Evolutionary conservation across 1,140 invertebrate genomes (phyloP), one percentile per base, ranked within the genome.

Genomic region (Macrosteles quadrilineatus): DNA sequence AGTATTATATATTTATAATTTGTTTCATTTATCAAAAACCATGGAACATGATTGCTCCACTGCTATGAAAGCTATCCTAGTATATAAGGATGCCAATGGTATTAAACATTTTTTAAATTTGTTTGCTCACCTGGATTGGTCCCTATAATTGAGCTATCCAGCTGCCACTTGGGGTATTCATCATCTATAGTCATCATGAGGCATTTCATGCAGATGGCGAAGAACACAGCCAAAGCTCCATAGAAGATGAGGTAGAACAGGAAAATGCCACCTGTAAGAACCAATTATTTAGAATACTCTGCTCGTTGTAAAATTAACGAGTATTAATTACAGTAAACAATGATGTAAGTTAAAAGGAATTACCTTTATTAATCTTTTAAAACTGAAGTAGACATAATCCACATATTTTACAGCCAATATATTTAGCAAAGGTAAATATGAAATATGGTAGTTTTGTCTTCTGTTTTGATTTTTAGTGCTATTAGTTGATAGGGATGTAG

Each of bases 41-140:
- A n/a, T n/a, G n/a, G n/a, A n/a, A n/a, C n/a, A n/a, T n/a, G n/a
- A n/a, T n/a, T n/a, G n/a, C n/a, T n/a, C n/a, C n/a, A n/a, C n/a
- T n/a, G n/a, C n/a, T n/a, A n/a, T n/a, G n/a, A n/a, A n/a, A n/a
- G n/a, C n/a, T n/a, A n/a, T n/a, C n/a, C n/a, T n/a, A n/a, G n/a
- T n/a, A n/a, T n/a, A n/a, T n/a, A n/a, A n/a, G n/a, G n/a, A n/a
- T n/a, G n/a, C n/a, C n/a, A n/a, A n/a, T n/a, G n/a, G n/a, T n/a
- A n/a, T n/a, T n/a, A n/a, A n/a, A n/a, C n/a, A n/a, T n/a, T n/a
- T n/a, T n/a, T n/a, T n/a, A n/a, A n/a, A n/a, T n/a, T n/a, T n/a
- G n/a, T n/a, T n/a, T n/a, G n/a, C n/a, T n/a, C n/a, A 90, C 88
- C 95, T 75, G 95, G 95, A 85, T 94, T 96, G 47, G 87, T 88